A percentile compares a stretch with the other conserved stretches of the same genome.
These are phyloP conservation scores for Smittia aterrima DNA, from an alignment of 2,888 invertebrate genomes.

Conservation along the genomic window DNA sequence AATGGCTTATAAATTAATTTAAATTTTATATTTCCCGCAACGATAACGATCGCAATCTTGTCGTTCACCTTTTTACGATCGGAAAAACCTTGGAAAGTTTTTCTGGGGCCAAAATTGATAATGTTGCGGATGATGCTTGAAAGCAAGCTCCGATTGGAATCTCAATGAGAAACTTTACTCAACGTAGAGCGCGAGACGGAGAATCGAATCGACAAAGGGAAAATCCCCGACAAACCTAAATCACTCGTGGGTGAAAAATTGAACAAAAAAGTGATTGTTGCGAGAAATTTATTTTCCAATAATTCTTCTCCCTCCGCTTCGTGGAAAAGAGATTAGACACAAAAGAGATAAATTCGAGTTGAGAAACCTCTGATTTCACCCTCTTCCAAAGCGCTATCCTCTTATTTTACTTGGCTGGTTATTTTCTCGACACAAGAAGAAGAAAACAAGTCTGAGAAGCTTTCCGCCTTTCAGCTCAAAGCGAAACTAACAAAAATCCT, in stretches of 20 bases:
- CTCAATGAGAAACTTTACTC: not conserved
- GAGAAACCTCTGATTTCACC: not conserved
- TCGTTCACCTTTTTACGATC: not conserved
- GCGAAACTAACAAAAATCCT: not conserved
- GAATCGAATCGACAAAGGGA: too few relatives aligned
- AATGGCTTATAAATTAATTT: constrained; percentile 31
- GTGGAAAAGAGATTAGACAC: not conserved
- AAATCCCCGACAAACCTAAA: not conserved
- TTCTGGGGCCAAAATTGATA: not conserved
- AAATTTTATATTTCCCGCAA: not conserved
- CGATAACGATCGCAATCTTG: not conserved
- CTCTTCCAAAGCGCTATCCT: constrained; percentile 8
- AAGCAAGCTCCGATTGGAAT: not conserved
- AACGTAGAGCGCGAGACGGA: too few relatives aligned
- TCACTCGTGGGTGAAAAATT: constrained; percentile 3
- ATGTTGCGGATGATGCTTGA: not conserved
- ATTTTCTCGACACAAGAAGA: constrained; percentile 3
- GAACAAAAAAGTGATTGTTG: not conserved
- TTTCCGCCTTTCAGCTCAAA: not conserved
- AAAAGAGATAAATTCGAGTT: constrained; percentile 6
- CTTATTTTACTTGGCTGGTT: constrained; percentile 35
- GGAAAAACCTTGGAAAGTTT: not conserved
- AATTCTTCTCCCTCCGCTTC: not conserved
- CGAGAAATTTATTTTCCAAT: not conserved
- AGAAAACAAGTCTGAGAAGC: not conserved